phyloP scores from a whole-genome alignment of 1,140 invertebrate genomes.

The Leptinotarsa lineolata region DNA sequence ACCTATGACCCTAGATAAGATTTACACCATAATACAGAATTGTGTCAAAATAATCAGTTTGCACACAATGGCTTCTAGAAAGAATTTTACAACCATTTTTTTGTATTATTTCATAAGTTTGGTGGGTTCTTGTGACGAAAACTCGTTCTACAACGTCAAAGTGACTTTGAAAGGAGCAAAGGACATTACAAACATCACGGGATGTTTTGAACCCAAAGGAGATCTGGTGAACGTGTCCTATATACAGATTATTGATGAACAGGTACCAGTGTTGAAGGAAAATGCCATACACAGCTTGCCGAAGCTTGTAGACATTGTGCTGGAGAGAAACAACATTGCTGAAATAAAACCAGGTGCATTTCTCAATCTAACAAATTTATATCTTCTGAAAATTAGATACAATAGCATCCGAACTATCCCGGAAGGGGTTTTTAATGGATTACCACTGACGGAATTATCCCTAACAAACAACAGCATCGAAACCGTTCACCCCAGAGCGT shows the following conservation, averaged over 20 bases:
- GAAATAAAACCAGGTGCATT: constrained; percentile 49
- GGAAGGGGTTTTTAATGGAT: constrained; percentile 50
- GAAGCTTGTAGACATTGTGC: constrained; percentile 46
- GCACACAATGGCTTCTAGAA: constrained; percentile 18
- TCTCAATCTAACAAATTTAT: constrained; percentile 44
- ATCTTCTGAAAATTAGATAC: constrained; percentile 44
- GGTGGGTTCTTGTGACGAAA: constrained; percentile 34
- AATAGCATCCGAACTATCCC: constrained; percentile 46
- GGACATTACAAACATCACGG: constrained; percentile 44
- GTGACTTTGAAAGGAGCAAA: constrained; percentile 47
- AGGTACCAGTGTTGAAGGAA: constrained; percentile 46
- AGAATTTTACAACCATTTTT: constrained; percentile 1
- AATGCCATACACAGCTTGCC: constrained; percentile 47
- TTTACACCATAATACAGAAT: neutral
- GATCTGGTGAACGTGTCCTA: constrained; percentile 45
- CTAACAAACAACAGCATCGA: constrained; percentile 49
- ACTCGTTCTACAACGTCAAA: constrained; percentile 44
- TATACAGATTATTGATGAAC: constrained; percentile 49
- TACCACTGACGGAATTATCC: constrained; percentile 44
- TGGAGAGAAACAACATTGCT: constrained; percentile 47
- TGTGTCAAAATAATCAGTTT: neutral
- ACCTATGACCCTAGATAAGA: constrained; percentile 25
- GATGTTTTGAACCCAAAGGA: constrained; percentile 49
- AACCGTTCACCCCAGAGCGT: constrained; percentile 45
- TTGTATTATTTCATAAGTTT: constrained; percentile 15